Evolutionary conservation across 2,888 invertebrate genomes (phyloP), one percentile per base, ranked within the genome.

Genomic region (Kuschelorhynchus macadamiae): DNA sequence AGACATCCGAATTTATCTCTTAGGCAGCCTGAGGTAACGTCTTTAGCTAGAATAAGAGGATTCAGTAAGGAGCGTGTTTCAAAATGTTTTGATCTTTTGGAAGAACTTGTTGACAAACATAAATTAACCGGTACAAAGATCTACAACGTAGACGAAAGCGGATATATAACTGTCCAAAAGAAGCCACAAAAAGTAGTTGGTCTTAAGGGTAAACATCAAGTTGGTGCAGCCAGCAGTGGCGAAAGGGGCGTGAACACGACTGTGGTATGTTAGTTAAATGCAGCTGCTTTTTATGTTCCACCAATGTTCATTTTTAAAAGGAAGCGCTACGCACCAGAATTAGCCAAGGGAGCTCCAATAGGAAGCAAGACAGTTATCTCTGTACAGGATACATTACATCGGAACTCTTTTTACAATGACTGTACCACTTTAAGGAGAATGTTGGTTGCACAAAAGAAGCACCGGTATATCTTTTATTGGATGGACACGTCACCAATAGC

Each of bases 111-210:
- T 33, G 64, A 71, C 44, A 60, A 67, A 61, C 3, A 20, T 46
- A n/a, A 12, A n/a, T 20, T 46, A n/a, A 42, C 61, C 30, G 55
- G 11, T 65, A 53, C 17, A 61, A 36, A 12, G 7, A 75, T 76
- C 14, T 75, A 62, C 57, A 75, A 75, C 50, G 61, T 75, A 39
- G 74, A 76, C 50, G 72, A 74, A 68, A 68, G 67, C 50, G 71
- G 69, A 1, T 71, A 71, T 46, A 61, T 73, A 18, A 72, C 73
- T 11, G 68, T 71, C 17, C 66, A 70, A 7, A 75, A 74, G 59
- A 52, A 41, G 32, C 56, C 42, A 25, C 68, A 68, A 42, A 76
- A 73, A 47, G 56, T 76, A 39, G 30, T 74, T 21, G 59, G 56
- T 25, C 4, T 7, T 25, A 25, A 25, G 7, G 3, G 25, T 20